Base-by-base conservation (phyloP, 2,113 vertebrate genomes). In the Natator depressus region DNA sequence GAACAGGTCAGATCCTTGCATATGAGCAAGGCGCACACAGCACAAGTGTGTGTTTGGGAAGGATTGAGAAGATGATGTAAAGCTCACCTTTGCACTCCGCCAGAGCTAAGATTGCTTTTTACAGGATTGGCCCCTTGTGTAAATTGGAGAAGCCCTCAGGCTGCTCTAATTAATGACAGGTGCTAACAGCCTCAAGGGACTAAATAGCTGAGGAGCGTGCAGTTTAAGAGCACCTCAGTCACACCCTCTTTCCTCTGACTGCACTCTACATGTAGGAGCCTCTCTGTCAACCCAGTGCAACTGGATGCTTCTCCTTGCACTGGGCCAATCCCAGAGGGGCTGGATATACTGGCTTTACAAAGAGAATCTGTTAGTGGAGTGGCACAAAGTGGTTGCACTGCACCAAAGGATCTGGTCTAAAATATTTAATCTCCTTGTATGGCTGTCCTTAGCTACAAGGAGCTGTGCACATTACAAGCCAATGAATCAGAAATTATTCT, bases 1-100 rank as follows among this genome's bases (percentile, higher is more conserved):
- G 22, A 53, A 49, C 83, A 27, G 79, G 51, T 20, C 20, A 1
- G 2, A 1, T 42, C 91, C 83, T 82, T 27, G 85, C 35, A 51
- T 24, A 4, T 47, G 11, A 1, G 0, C 0, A 2, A 55, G 89
- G 87, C 35, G 5, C 72, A 12, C 25, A 0, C 1, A 0, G 42
- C 24, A 80, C 29, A 10, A 85, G 42, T 13, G n/a, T 11, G 55
- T 1, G 5, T 14, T 22, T 62, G 69, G 65, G 76, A 81, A 53
- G 51, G 90, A 87, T 49, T 38, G 14, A 0, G 1, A 1, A 1
- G 27, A 47, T 5, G 55, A 14, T 19, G n/a, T 5, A 4, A 1
- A 42, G 2, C 8, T 25, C 12, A 0, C n/a, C 24, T 27, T 3
- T 82, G 62, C 2, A 0, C 14, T 85, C 54, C 31, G 53, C 13